Evolutionary conservation across 2,113 vertebrate genomes (phyloP).

Genomic region (Pelodiscus sinensis): DNA sequence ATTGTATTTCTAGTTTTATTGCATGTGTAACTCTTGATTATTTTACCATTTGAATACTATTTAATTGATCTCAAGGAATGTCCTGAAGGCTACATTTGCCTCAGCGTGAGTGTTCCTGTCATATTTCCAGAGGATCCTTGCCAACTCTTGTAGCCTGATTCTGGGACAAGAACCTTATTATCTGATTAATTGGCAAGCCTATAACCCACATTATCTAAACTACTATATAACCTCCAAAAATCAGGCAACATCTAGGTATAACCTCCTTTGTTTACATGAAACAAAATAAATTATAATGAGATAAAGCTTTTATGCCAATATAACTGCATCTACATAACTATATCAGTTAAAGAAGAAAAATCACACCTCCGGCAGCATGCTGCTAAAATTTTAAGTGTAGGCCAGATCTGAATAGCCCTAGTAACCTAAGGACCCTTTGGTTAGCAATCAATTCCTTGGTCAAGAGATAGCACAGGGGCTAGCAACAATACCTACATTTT

Average conservation of each 20-base stretch:
- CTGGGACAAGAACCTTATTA: too few species aligned
- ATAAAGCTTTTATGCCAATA: not conserved
- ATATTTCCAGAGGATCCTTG: too few species aligned
- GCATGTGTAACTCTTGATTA: too few species aligned
- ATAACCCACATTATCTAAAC: too few species aligned
- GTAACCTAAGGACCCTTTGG: not conserved
- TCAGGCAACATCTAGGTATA: not conserved
- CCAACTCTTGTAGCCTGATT: too few species aligned
- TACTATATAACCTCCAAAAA: too few species aligned
- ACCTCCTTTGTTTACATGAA: not conserved
- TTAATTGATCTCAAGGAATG: too few species aligned
- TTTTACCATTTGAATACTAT: too few species aligned
- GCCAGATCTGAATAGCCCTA: not conserved
- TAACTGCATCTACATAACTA: not conserved
- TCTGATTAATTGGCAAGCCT: too few species aligned
- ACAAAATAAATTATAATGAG: not conserved
- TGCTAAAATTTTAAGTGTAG: not conserved
- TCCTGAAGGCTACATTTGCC: too few species aligned
- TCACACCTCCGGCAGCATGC: not conserved
- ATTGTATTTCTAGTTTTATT: too few species aligned
- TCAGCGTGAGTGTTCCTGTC: too few species aligned
- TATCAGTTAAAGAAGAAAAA: not conserved
- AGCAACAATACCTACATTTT: accelerated
- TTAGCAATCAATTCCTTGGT: not conserved
- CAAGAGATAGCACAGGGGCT: not conserved